These are phyloP conservation scores for Sebastolobus altivelis DNA, from an alignment of 2,797 vertebrate species.

Conservation along the genomic window DNA sequence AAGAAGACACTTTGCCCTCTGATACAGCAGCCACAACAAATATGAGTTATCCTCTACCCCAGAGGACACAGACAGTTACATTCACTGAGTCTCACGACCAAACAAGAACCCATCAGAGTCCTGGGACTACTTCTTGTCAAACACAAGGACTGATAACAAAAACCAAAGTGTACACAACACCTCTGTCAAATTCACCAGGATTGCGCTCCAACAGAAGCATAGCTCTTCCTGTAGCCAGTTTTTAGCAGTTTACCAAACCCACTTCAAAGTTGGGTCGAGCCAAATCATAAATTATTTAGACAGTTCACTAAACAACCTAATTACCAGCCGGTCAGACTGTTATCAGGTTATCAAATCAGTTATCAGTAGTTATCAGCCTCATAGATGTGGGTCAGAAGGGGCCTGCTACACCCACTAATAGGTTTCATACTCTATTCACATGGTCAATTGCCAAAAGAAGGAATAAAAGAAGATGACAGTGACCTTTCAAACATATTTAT, in stretches of 20 bases:
- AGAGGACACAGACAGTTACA: slow-evolving; percentile 18
- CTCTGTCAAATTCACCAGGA: background rate
- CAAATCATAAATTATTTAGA: slow-evolving; percentile 24
- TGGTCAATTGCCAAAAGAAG: background rate
- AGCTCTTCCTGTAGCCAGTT: background rate
- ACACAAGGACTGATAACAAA: background rate
- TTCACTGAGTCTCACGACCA: background rate
- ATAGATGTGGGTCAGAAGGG: too few species aligned
- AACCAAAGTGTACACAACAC: background rate
- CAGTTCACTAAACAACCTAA: background rate
- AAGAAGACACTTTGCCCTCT: slow-evolving; percentile 20
- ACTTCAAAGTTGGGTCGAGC: background rate
- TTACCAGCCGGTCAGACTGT: background rate
- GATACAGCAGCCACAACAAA: slow-evolving; percentile 35
- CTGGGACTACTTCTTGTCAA: background rate
- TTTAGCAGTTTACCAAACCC: slow-evolving; percentile 12
- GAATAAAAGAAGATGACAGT: background rate
- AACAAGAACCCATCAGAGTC: background rate
- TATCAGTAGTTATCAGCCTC: too few species aligned
- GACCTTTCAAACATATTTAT: background rate
- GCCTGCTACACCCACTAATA: too few species aligned
- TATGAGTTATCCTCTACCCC: slow-evolving; percentile 15
- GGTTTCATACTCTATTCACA: too few species aligned
- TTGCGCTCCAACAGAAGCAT: background rate
- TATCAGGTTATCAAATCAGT: background rate